Percentiles rank a stretch among this genome's conserved stretches.
phyloP scores from a whole-genome alignment of 1,140 invertebrate species.

The Orius insidiosus region DNA sequence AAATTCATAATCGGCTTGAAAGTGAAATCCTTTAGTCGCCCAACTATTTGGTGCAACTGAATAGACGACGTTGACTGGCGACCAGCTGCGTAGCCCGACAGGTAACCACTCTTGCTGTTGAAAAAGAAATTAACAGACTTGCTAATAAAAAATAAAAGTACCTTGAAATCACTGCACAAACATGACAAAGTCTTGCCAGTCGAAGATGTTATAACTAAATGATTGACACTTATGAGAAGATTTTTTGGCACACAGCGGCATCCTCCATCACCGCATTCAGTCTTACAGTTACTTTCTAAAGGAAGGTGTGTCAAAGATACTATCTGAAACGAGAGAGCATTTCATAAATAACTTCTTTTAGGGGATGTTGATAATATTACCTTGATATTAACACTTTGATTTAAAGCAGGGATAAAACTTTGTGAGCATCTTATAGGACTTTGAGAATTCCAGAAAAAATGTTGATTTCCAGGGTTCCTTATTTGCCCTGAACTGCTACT shows the following conservation, averaged over 20 bases:
- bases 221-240: slow-evolving; percentile 44
- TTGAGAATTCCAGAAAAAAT: slow-evolving; percentile 47
- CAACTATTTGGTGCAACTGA: slow-evolving; percentile 46
- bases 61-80: slow-evolving; percentile 44
- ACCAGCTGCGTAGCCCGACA: slow-evolving; percentile 46
- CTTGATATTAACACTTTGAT: slow-evolving; percentile 51
- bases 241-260: slow-evolving; percentile 42
- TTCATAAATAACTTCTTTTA: slow-evolving; percentile 28
- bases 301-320: slow-evolving; percentile 18
- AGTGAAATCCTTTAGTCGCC: slow-evolving; percentile 42
- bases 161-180: slow-evolving; percentile 52
- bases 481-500: slow-evolving; percentile 42
- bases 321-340: slow-evolving; percentile 29
- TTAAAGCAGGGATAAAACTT: slow-evolving; percentile 47
- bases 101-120: slow-evolving; percentile 44
- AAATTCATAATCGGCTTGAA: slow-evolving; percentile 48
- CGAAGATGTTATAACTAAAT: slow-evolving; percentile 43
- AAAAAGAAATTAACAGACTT: slow-evolving; percentile 31
- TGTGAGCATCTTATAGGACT: slow-evolving; percentile 48
- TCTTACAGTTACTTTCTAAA: slow-evolving; percentile 35
- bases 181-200: slow-evolving; percentile 44
- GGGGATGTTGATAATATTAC: slow-evolving; percentile 50
- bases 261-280: slow-evolving; percentile 51
- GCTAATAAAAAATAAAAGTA: slow-evolving; percentile 25
- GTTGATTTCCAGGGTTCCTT: slow-evolving; percentile 42